Evolutionary conservation across 1,140 invertebrate species (phyloP).

Genomic region (Trissolcus basalis): DNA sequence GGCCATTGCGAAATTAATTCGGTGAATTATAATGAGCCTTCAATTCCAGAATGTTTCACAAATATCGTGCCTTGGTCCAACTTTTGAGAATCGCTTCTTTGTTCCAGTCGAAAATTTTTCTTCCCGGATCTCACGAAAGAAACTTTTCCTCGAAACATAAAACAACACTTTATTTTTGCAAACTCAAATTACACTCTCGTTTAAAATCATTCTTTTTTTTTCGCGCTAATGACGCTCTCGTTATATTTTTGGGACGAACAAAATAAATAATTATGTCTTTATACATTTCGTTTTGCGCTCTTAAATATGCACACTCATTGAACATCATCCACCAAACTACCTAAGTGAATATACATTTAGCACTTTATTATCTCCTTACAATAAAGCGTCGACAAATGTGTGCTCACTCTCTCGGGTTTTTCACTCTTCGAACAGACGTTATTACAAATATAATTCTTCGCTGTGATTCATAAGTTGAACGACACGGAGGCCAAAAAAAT

Average conservation of each 20-base stretch:
- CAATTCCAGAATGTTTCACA: too few species aligned
- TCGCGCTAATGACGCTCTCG: not conserved
- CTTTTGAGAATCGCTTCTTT: too few species aligned
- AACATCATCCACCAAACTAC: too few species aligned
- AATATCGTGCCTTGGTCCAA: too few species aligned
- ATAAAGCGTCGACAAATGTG: slow-evolving; percentile 26
- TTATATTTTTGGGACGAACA: not conserved
- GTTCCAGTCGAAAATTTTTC: too few species aligned
- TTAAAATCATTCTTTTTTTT: not conserved
- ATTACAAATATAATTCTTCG: slow-evolving; percentile 28
- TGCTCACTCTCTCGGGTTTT: not conserved
- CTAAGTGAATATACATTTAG: slow-evolving; percentile 18
- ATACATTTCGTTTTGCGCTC: slow-evolving; percentile 2
- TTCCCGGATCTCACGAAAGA: too few species aligned
- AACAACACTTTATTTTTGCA: too few species aligned
- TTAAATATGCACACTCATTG: slow-evolving; percentile 12
- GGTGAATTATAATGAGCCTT: too few species aligned
- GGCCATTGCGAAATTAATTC: too few species aligned
- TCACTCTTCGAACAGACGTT: slow-evolving; percentile 15
- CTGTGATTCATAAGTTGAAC: slow-evolving; percentile 48
- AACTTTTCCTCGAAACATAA: too few species aligned
- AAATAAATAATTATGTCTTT: slow-evolving; percentile 13
- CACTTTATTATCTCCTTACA: slow-evolving; percentile 28
- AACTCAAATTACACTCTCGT: not conserved
- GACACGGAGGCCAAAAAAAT: slow-evolving; percentile 39